Evolutionary conservation across 2,888 invertebrate species (phyloP).

Genomic region (Gryllus longicercus): DNA sequence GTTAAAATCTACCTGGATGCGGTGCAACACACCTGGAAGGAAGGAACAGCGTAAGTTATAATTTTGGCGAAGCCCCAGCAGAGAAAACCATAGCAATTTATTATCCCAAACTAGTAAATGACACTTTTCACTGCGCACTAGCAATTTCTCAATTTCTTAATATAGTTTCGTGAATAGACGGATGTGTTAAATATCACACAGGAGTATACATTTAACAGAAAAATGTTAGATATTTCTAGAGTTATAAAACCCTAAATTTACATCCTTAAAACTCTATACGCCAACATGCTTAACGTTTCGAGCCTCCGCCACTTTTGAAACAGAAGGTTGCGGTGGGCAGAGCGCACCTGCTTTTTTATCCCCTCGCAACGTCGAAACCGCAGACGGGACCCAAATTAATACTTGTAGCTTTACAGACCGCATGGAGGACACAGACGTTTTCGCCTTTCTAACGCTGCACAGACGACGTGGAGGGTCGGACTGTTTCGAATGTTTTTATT

Average conservation of each 20-base stretch:
- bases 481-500: too few species aligned
- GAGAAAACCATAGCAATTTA: neutral
- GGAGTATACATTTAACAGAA: conserved; percentile 5
- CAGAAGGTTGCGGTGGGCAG: neutral
- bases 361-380: neutral
- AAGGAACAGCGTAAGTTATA: conserved; percentile 4
- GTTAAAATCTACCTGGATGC: conserved; percentile 1
- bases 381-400: neutral
- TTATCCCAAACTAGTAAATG: conserved; percentile 10
- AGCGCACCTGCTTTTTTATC: neutral
- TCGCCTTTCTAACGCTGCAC: neutral
- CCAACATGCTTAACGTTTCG: neutral
- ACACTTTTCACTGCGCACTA: neutral
- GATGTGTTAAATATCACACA: conserved; percentile 17
- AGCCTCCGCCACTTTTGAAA: conserved; percentile 8
- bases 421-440: neutral
- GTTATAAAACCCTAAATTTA: conserved; percentile 8
- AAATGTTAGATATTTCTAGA: neutral
- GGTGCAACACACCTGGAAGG: conserved; percentile 17
- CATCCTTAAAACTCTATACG: neutral
- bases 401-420: neutral
- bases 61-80: neutral
- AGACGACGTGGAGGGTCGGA: too few species aligned
- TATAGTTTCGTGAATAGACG: neutral
- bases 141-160: conserved; percentile 1